phyloP scores from a whole-genome alignment of 2,888 invertebrate genomes.

The Hybos culiciformis region DNA sequence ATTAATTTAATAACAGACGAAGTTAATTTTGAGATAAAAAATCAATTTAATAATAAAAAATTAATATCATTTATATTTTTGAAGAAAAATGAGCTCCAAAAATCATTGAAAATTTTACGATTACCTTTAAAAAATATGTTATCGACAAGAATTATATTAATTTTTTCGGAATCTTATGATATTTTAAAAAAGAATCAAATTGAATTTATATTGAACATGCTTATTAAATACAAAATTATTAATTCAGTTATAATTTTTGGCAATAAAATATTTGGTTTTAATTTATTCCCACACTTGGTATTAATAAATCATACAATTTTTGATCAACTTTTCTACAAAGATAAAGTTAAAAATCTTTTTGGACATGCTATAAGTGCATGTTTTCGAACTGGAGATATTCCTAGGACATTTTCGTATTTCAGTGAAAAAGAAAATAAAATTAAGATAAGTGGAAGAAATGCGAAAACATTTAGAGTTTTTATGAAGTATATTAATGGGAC shows the following conservation, averaged over 20 bases:
- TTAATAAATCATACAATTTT: not conserved
- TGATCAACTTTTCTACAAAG: not conserved
- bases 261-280: not conserved
- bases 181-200: not conserved
- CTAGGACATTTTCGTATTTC: not conserved
- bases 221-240: not conserved
- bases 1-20: too few relatives aligned
- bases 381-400: not conserved
- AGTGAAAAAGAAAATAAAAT: not conserved
- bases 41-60: too few relatives aligned
- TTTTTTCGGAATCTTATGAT: not conserved
- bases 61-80: too few relatives aligned
- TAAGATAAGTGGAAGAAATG: not conserved
- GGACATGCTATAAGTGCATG: not conserved
- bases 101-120: too few relatives aligned
- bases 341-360: not conserved
- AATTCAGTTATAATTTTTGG: not conserved
- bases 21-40: too few relatives aligned
- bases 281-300: not conserved
- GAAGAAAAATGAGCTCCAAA: too few relatives aligned
- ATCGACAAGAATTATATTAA: not conserved
- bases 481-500: not conserved
- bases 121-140: not conserved
- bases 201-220: not conserved
- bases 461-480: not conserved